Evolutionary conservation across 1,140 invertebrate species (phyloP), one percentile per base, ranked within the genome.

Genomic region (Octopus sinensis): DNA sequence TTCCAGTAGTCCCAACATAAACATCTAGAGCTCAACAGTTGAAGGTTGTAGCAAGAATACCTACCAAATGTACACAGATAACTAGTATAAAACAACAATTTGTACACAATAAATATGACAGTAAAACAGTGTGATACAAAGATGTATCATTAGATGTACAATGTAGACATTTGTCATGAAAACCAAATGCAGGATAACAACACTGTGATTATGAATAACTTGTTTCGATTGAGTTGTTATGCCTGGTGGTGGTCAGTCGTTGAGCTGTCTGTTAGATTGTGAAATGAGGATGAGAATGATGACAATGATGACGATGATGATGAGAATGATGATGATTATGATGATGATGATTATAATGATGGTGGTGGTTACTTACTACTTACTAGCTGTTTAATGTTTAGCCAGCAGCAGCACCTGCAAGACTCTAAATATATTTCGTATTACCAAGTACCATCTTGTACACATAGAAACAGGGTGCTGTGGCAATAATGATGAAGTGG

Each of bases 101-200:
- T 73, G 68, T 73, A 73, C 68, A 73, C 68, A 73, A 73, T 73
- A 73, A 73, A 73, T 73, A 73, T 73, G 68, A 73, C 68, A 73
- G 68, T n/a, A 73, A 23, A 73, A 73, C 68, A 73, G 30, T 73
- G 68, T 13, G 68, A 73, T 73, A 23, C 68, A 73, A 73, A 62
- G 30, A 73, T 73, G 68, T 73, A n/a, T 13, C 68, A 13, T n/a
- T 13, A 73, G 30, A 73, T 73, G 68, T 73, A 73, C 68, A 73
- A 73, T 73, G 68, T 23, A 73, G 68, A 73, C 68, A 73, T 73
- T 4, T 73, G 68, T 73, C 68, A 73, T 73, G 68, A 73, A 43
- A 73, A 73, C 68, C 68, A 73, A 13, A 73, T n/a, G 68, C 68
- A 73, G 68, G 68, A 73, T 73, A 73, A 73, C 68, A 73, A 23